phyloP scores from a whole-genome alignment of 2,888 invertebrate genomes.

The Meghimatium bilineatum region DNA sequence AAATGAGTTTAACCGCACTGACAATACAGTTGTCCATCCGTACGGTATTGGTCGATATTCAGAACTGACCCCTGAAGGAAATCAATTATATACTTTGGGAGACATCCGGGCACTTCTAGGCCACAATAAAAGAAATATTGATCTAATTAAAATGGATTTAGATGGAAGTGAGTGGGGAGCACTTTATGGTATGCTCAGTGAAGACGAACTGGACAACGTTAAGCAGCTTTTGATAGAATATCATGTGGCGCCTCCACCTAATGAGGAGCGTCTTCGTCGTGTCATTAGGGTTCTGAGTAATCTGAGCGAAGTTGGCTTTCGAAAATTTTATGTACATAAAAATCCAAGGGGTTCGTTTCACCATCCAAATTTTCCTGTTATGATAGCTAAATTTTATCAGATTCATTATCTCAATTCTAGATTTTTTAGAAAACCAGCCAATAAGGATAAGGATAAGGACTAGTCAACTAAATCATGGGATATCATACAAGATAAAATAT shows the following conservation, averaged over 20 bases:
- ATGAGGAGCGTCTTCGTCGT: slow-evolving; percentile 11
- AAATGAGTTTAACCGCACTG: slow-evolving; percentile 29
- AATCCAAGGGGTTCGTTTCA: slow-evolving; percentile 40
- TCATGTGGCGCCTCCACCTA: slow-evolving; percentile 34
- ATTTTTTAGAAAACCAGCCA: not conserved
- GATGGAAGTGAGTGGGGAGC: slow-evolving; percentile 37
- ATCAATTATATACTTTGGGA: slow-evolving; percentile 25
- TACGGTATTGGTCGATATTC: slow-evolving; percentile 30
- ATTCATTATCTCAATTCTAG: slow-evolving; percentile 40
- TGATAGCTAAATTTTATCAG: slow-evolving; percentile 31
- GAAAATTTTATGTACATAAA: slow-evolving; percentile 45
- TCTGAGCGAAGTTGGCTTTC: slow-evolving; percentile 26
- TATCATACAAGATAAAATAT: too few relatives aligned
- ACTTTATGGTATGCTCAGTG: not conserved
- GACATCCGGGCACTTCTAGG: slow-evolving; percentile 36
- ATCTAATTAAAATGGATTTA: slow-evolving; percentile 36
- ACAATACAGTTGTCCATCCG: slow-evolving; percentile 24
- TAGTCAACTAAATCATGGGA: too few relatives aligned
- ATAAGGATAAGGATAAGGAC: not conserved
- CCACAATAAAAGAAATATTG: slow-evolving; percentile 20
- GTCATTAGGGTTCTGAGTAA: not conserved
- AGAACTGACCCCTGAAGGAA: slow-evolving; percentile 22
- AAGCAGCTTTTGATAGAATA: slow-evolving; percentile 37
- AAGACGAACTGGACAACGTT: slow-evolving; percentile 28
- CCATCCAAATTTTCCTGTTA: slow-evolving; percentile 42